Evolutionary conservation across 2,888 invertebrate genomes (phyloP).

Genomic region (Limnephilus auricula): DNA sequence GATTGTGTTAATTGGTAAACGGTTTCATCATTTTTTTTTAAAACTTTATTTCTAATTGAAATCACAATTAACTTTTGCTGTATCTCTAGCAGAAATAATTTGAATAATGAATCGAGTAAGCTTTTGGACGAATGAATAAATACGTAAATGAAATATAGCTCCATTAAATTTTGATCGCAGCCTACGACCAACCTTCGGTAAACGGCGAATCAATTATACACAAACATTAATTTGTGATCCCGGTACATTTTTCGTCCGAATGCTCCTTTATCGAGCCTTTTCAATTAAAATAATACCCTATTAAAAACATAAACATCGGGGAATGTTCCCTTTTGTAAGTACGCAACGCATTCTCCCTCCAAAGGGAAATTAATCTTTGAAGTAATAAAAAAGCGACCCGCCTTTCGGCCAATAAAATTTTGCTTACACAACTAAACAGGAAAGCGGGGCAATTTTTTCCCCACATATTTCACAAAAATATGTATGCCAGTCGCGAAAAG

Average conservation of each 20-base stretch:
- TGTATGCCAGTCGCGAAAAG: conserved; percentile 28
- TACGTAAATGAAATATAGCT: conserved; percentile 4
- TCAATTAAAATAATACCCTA: conserved; percentile 59
- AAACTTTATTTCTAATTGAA: background rate
- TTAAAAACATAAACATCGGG: conserved; percentile 58
- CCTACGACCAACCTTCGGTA: conserved; percentile 23
- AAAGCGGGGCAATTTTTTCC: conserved; percentile 49
- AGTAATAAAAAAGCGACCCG: conserved; percentile 57
- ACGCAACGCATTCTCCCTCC: conserved; percentile 43
- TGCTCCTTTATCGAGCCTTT: conserved; percentile 55
- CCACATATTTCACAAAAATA: conserved; percentile 57
- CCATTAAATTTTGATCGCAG: conserved; percentile 15
- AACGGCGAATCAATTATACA: conserved; percentile 53
- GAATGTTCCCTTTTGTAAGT: conserved; percentile 49
- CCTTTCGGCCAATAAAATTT: conserved; percentile 57
- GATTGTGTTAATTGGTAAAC: background rate
- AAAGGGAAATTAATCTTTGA: conserved; percentile 53
- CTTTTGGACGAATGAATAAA: conserved; percentile 23
- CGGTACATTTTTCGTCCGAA: conserved; percentile 49
- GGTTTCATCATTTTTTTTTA: background rate
- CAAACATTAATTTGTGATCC: conserved; percentile 56
- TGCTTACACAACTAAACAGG: conserved; percentile 59
- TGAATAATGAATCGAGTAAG: conserved; percentile 23
- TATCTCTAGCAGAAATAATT: conserved; percentile 31
- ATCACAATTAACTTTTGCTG: conserved; percentile 5